Percentiles rank a stretch among this genome's conserved stretches.
phyloP scores from a whole-genome alignment of 2,888 invertebrate genomes.

The Noctua pronuba region DNA sequence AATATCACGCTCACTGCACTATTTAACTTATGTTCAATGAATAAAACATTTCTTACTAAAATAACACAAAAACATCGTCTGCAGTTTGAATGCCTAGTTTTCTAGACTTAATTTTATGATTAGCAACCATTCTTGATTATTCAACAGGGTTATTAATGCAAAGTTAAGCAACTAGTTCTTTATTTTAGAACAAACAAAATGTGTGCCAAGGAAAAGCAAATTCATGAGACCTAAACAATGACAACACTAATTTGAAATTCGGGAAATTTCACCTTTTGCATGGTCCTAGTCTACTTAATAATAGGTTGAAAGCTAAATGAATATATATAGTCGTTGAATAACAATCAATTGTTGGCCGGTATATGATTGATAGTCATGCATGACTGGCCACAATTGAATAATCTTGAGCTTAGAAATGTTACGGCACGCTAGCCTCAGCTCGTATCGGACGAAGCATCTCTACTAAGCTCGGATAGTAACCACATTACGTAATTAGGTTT shows the following conservation, averaged over 20 bases:
- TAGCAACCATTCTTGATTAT: constrained; percentile 7
- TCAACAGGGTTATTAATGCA: constrained; percentile 18
- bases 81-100: constrained; percentile 13
- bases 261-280: constrained; percentile 40
- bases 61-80: constrained; percentile 35
- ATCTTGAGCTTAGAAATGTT: constrained; percentile 61
- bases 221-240: constrained; percentile 28
- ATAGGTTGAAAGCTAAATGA: constrained; percentile 42
- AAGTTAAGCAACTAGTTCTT: constrained; percentile 24
- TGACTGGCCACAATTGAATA: constrained; percentile 68
- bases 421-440: constrained; percentile 47
- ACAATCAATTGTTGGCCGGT: constrained; percentile 63
- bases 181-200: constrained; percentile 9
- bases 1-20: constrained; percentile 65
- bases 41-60: constrained; percentile 59
- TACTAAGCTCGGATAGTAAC: constrained; percentile 54
- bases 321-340: constrained; percentile 60
- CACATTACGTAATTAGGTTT: constrained; percentile 74
- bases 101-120: constrained; percentile 22
- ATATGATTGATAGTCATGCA: constrained; percentile 71
- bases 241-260: constrained; percentile 15
- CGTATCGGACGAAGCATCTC: constrained; percentile 48
- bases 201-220: constrained; percentile 27
- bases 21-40: constrained; percentile 63
- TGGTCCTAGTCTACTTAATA: constrained; percentile 27